Evolutionary conservation across 2,113 vertebrate species (phyloP).

Genomic region (Danionella cerebrum): DNA sequence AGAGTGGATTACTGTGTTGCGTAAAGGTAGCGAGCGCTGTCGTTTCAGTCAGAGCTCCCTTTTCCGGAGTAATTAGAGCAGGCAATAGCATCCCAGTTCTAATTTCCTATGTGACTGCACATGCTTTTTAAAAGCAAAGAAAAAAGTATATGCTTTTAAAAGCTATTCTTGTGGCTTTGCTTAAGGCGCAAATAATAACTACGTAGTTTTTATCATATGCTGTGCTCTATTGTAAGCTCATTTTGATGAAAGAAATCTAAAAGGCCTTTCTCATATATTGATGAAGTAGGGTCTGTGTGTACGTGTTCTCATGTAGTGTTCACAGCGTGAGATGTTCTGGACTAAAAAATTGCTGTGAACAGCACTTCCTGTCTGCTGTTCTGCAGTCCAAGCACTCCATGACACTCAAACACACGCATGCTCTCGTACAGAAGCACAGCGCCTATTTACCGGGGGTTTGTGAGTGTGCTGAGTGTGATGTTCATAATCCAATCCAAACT

Average conservation of each 20-base stretch:
- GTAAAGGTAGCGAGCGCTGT: neutral
- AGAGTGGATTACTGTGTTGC: neutral
- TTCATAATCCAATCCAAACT: no score
- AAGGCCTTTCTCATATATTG: constrained; percentile 32
- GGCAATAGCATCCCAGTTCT: constrained; percentile 11
- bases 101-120: constrained; percentile 6
- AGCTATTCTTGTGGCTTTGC: constrained; percentile 4
- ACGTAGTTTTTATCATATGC: constrained; percentile 9
- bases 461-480: neutral
- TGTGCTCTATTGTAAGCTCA: constrained; percentile 12
- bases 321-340: neutral
- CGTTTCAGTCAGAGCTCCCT: constrained; percentile 4
- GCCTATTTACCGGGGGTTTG: neutral
- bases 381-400: neutral
- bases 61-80: constrained; percentile 17
- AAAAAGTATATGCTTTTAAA: constrained; percentile 14
- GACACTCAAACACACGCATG: neutral
- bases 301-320: neutral
- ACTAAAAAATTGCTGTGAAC: constrained; percentile 19
- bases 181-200: neutral
- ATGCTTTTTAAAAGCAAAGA: neutral
- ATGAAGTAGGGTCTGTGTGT: constrained; percentile 15
- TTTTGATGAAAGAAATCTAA: constrained; percentile 31
- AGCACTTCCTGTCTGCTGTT: constrained; percentile 18
- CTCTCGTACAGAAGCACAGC: neutral